These are phyloP conservation scores for Orthosia cruda DNA, from an alignment of 2,888 invertebrate species.

Conservation along the genomic window DNA sequence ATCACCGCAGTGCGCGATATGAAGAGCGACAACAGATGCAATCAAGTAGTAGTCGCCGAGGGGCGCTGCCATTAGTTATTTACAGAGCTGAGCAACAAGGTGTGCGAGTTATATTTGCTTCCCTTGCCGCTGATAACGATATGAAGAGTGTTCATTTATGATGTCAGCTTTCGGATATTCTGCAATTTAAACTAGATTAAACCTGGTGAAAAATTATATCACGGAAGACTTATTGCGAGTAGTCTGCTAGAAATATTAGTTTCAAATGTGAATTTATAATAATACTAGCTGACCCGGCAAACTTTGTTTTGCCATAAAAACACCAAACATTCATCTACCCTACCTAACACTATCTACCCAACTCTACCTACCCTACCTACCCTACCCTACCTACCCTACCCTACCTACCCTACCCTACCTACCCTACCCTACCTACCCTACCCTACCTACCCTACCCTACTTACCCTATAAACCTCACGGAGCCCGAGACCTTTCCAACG, in stretches of 20 bases:
- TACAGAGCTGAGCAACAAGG: conserved; percentile 68
- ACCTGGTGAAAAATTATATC: conserved; percentile 46
- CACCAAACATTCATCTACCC: no score
- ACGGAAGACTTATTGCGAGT: conserved; percentile 26
- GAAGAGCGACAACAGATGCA: conserved; percentile 82
- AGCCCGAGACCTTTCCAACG: no score
- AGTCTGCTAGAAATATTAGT: conserved; percentile 18
- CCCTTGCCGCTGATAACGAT: conserved; percentile 59
- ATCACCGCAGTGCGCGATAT: conserved; percentile 83
- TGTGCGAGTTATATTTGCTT: conserved; percentile 68
- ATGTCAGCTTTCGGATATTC: conserved; percentile 56
- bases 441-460: no score
- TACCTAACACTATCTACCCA: no score
- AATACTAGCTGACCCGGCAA: no score
- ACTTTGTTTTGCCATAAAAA: no score
- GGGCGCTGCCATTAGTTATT: conserved; percentile 74
- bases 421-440: no score
- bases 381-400: no score
- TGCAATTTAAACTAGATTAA: conserved; percentile 53
- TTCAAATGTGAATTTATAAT: conserved; percentile 20
- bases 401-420: no score
- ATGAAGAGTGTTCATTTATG: conserved; percentile 59
- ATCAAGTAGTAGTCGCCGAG: conserved; percentile 75
- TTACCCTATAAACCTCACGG: no score
- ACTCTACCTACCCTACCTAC: no score